Conservation (phyloP, 1,140 invertebrate species). For the Druon quercuslanigerum region DNA sequence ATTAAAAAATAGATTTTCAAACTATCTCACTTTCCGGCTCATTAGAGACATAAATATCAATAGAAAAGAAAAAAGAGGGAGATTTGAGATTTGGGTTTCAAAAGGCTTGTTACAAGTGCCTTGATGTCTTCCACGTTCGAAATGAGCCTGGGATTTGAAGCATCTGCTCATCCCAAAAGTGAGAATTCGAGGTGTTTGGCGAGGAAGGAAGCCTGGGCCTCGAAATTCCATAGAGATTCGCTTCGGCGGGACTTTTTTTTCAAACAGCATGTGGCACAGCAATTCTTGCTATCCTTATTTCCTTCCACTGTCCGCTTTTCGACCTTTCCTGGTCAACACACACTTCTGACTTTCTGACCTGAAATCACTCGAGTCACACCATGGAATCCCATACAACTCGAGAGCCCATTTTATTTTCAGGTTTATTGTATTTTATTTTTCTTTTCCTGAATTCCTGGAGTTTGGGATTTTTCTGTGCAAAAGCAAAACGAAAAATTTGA, state of each 20-base stretch:
- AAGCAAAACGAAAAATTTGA: not conserved
- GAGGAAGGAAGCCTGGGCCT: conserved; percentile 39
- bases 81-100: too few species aligned
- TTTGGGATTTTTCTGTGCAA: not conserved
- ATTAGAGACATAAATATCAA: too few species aligned
- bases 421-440: not conserved
- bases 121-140: conserved; percentile 35
- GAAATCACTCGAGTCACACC: not conserved
- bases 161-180: conserved; percentile 31
- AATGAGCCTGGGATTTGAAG: conserved; percentile 28
- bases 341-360: too few species aligned
- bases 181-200: conserved; percentile 32
- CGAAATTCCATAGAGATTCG: conserved; percentile 56
- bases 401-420: not conserved
- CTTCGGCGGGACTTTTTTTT: conserved; percentile 48
- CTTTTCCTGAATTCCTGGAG: not conserved
- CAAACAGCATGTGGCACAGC: conserved; percentile 55
- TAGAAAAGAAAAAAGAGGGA: too few species aligned
- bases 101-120: not conserved
- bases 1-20: too few species aligned
- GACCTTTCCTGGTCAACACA: not conserved
- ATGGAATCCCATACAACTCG: not conserved
- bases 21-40: too few species aligned
- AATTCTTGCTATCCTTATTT: conserved; percentile 36
- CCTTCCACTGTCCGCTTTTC: conserved; percentile 14